Evolutionary conservation across 2,888 invertebrate species (phyloP).

Genomic region (Tridacna crocea): DNA sequence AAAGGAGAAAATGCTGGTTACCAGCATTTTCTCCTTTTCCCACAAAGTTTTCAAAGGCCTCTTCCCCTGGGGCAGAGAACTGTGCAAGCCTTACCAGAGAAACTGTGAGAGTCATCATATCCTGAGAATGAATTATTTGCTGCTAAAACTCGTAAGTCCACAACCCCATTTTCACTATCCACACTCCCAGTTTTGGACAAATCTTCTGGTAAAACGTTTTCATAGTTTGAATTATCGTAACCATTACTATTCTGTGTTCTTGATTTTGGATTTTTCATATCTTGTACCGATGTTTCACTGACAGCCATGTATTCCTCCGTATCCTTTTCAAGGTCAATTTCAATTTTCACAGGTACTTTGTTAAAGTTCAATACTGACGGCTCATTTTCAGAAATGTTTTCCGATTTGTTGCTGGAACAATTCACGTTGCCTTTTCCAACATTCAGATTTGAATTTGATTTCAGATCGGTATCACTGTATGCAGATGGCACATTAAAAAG

Average conservation of each 20-base stretch:
- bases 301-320: neutral
- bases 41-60: no score
- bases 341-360: neutral
- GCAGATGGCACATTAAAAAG: neutral
- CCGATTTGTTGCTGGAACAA: neutral
- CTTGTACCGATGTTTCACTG: neutral
- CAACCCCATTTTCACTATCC: neutral
- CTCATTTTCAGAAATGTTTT: neutral
- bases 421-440: neutral
- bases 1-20: no score
- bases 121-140: constrained; percentile 9
- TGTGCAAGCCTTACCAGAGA: neutral
- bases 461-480: neutral
- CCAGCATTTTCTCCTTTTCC: no score
- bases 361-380: neutral
- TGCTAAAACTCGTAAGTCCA: neutral
- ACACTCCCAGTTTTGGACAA: neutral
- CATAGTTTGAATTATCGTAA: neutral
- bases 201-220: neutral
- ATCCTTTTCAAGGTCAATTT: neutral
- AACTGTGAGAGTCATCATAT: neutral
- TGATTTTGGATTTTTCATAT: neutral
- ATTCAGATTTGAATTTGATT: neutral
- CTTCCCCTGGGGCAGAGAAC: no score
- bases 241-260: neutral